These are phyloP conservation scores for Strigops habroptila DNA, from an alignment of 2,113 vertebrate genomes.

Conservation along the genomic window DNA sequence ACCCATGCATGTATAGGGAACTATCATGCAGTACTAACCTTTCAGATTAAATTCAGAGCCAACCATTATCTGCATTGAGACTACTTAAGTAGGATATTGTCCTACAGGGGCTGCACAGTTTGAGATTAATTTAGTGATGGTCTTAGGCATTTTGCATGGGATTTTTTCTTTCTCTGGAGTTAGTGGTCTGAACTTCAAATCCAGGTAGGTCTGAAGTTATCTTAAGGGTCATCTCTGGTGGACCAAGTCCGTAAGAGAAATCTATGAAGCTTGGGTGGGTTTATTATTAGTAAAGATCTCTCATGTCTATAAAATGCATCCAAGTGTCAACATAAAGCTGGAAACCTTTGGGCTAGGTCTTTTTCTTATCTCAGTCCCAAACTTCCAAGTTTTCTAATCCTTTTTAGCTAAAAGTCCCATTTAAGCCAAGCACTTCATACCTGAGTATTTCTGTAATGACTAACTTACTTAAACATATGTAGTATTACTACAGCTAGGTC, in stretches of 20 bases:
- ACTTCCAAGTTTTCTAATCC: not conserved
- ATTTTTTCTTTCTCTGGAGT: not conserved
- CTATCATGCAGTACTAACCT: not conserved
- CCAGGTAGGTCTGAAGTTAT: not conserved
- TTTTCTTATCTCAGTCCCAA: not conserved
- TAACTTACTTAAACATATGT: not conserved
- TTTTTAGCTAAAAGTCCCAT: not conserved
- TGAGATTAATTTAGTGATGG: not conserved
- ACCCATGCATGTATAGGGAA: not conserved
- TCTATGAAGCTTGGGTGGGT: not conserved
- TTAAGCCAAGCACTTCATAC: not conserved
- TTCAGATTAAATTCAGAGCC: not conserved
- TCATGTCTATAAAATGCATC: not conserved
- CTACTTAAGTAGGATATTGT: not conserved
- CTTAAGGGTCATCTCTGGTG: not conserved
- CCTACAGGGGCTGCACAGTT: not conserved
- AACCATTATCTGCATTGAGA: not conserved
- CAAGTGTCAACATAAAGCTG: not conserved
- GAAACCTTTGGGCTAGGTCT: not conserved
- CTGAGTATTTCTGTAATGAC: constrained; percentile 9
- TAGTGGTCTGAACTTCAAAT: not conserved
- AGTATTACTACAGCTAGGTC: not conserved
- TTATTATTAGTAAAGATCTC: not conserved
- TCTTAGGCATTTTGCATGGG: not conserved
- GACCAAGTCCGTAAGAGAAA: not conserved